Percentiles rank a stretch among this genome's conserved stretches.
phyloP scores from a whole-genome alignment of 2,113 vertebrate species.

The Castor canadensis region DNA sequence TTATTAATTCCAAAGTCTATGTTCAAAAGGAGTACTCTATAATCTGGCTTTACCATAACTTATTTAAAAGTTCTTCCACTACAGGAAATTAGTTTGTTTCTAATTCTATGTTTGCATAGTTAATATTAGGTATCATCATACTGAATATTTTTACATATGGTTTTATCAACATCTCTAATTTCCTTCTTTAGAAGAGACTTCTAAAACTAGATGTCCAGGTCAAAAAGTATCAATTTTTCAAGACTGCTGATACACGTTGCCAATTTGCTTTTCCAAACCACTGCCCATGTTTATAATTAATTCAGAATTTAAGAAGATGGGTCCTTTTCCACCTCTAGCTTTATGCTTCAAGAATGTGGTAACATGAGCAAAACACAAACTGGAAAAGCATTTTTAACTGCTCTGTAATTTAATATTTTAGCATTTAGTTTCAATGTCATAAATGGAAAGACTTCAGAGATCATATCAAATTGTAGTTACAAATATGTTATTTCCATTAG shows the following conservation, averaged over 20 bases:
- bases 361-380: background rate
- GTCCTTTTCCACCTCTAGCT: background rate
- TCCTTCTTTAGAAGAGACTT: background rate
- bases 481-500: background rate
- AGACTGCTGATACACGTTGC: background rate
- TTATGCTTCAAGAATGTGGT: background rate
- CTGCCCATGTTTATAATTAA: background rate
- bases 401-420: slow-evolving; percentile 27
- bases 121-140: background rate
- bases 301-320: background rate
- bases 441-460: background rate
- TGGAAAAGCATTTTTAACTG: background rate
- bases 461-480: background rate
- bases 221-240: background rate
- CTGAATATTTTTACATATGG: background rate
- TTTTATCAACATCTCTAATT: background rate
- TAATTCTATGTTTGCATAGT: slow-evolving; percentile 1
- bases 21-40: background rate
- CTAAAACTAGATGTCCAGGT: background rate
- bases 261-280: background rate
- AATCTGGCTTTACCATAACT: background rate
- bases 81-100: background rate
- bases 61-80: background rate
- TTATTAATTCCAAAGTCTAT: background rate
- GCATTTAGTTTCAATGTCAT: background rate